These are phyloP conservation scores for Automeris io DNA, from an alignment of 2,888 invertebrate genomes.

Conservation along the genomic window DNA sequence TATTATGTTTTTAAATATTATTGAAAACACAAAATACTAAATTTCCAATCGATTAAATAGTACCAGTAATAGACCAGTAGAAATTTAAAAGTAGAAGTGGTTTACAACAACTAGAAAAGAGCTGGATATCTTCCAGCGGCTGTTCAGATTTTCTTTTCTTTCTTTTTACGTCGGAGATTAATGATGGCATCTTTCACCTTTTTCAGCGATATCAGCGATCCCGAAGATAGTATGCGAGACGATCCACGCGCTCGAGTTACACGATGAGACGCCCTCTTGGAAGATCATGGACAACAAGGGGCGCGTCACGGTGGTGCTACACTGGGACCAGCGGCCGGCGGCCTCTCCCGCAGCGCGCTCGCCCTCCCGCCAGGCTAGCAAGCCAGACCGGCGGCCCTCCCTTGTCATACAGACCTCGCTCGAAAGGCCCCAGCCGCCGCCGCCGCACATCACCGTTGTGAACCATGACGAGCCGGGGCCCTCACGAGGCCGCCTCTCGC, in stretches of 20 bases:
- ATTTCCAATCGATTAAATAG: too few species aligned
- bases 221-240: constrained; percentile 98
- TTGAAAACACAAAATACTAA: too few species aligned
- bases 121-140: too few species aligned
- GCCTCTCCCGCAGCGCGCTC: constrained; percentile 78
- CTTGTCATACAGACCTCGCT: constrained; percentile 86
- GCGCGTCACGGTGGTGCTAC: constrained; percentile 96
- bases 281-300: constrained; percentile 99
- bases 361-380: constrained; percentile 66
- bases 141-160: too few species aligned
- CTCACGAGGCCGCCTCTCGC: constrained; percentile 84
- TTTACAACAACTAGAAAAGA: too few species aligned
- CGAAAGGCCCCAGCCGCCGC: constrained; percentile 82
- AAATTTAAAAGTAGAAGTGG: too few species aligned
- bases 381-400: constrained; percentile 80
- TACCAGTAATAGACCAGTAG: too few species aligned
- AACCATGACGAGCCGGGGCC: constrained; percentile 93
- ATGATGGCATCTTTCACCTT: constrained; percentile 12
- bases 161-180: too few species aligned
- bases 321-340: constrained; percentile 94
- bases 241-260: constrained; percentile 95
- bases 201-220: constrained; percentile 94
- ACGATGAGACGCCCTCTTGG: constrained; percentile 98
- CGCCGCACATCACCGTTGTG: constrained; percentile 94
- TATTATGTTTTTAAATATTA: too few species aligned